Base-by-base conservation (phyloP, 2,888 invertebrate species). In the Drosophila testacea region DNA sequence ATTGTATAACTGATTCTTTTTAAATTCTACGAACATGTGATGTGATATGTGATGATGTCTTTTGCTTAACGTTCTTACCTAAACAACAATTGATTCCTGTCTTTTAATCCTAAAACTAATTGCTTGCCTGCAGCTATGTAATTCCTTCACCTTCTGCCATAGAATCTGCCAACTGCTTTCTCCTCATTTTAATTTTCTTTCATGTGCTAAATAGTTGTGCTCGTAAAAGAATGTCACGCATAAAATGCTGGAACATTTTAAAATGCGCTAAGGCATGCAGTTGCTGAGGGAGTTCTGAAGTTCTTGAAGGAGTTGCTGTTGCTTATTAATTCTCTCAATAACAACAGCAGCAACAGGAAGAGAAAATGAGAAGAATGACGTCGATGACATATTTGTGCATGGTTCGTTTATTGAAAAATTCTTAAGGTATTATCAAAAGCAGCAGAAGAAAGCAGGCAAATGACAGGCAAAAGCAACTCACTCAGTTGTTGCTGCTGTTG, bases 341-440 rank as follows among this genome's bases (percentile, higher is more conserved):
- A 27, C 46, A 52, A 52, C 39, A 52, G 64, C 59, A 56, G 16
- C 44, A 64, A 50, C 41, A 47, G 57, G 28, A 47, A 27, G 34
- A 36, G 50, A 48, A 54, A 50, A 30, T 22, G 48, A 54, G 4
- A 39, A 38, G 11, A 47, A 30, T 38, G 30, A 44, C 32, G 41
- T 34, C 10, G 44, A 44, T 38, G 38, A 69, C 72, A 82, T 82
- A 76, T 82, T 85, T 88, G 69, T 59, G 68, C 73, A 61, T 61
- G 64, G 66, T 71, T 79, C 77, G 72, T 51, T 88, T 83, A 83
- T 83, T 88, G 74, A 79, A 77, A 83, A 83, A 88, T 83, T 85
- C 83, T 69, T 71, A 54, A 71, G 73, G 46, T 39, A 71, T 68
- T 67, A 66, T 46, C 30, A 48, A 38, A 44, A n/a, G 54, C 44